Percentiles rank a stretch among this genome's conserved stretches.
These are phyloP conservation scores for Chrysemys picta DNA, from an alignment of 2,113 vertebrate species.

Conservation along the genomic window DNA sequence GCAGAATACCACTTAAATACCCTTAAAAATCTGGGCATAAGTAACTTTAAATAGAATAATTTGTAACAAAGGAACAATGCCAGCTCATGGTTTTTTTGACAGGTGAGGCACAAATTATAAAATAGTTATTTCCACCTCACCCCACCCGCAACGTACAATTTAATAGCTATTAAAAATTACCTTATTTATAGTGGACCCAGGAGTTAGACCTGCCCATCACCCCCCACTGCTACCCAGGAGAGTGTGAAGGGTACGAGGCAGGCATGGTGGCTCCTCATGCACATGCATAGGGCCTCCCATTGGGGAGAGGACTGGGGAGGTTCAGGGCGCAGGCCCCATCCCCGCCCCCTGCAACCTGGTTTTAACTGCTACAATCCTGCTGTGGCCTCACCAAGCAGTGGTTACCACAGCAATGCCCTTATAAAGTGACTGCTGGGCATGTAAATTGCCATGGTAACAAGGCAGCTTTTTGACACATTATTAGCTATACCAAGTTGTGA, in stretches of 20 bases:
- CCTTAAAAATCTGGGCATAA: neutral
- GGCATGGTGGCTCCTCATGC: neutral
- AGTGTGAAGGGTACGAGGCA: neutral
- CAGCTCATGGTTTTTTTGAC: neutral
- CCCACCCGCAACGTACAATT: neutral
- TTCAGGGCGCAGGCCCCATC: neutral
- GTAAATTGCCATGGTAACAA: neutral
- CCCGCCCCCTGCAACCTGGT: neutral
- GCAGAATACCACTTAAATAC: neutral
- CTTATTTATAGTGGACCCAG: neutral
- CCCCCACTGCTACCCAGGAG: neutral
- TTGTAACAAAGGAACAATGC: neutral
- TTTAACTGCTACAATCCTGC: neutral
- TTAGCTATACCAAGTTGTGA: neutral
- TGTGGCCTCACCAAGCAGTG: neutral
- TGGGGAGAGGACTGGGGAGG: neutral
- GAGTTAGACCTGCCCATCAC: neutral
- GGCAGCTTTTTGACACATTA: neutral
- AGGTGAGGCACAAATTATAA: neutral
- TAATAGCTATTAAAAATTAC: neutral
- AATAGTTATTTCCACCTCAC: neutral
- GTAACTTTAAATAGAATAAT: neutral
- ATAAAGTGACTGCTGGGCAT: neutral
- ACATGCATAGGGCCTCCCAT: neutral
- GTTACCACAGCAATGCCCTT: neutral